phyloP scores from a whole-genome alignment of 2,797 vertebrate genomes.

The Morelia viridis region DNA sequence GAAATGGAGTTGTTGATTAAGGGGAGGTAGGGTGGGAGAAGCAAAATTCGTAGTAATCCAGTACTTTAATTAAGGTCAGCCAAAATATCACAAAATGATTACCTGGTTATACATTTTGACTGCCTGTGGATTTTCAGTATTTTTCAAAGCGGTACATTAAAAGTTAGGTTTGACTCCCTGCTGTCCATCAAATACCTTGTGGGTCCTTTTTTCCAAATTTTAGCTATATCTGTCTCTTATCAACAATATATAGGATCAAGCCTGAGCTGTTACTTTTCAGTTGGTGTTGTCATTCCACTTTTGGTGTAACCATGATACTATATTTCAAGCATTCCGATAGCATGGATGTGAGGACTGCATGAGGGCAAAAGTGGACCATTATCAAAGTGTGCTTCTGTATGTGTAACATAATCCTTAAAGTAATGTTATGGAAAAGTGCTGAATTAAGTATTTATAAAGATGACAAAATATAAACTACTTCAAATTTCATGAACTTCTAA shows the following conservation, averaged over 20 bases:
- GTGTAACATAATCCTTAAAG: background rate
- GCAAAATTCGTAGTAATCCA: background rate
- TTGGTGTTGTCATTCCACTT: background rate
- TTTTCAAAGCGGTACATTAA: background rate
- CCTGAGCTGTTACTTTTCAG: background rate
- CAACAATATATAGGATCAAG: background rate
- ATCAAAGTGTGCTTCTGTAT: background rate
- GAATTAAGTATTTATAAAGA: slow-evolving; percentile 17
- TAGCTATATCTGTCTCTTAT: background rate
- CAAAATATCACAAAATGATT: background rate
- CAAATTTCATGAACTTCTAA: slow-evolving; percentile 1
- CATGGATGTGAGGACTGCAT: background rate
- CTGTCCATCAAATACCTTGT: background rate
- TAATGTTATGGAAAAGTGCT: slow-evolving; percentile 20
- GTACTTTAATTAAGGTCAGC: background rate
- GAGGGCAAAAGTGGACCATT: background rate
- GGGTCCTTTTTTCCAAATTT: background rate
- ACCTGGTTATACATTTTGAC: background rate
- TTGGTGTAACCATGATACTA: background rate
- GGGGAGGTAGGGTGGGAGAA: background rate
- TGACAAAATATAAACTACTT: background rate
- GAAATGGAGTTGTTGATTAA: background rate
- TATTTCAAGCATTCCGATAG: background rate
- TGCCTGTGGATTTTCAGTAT: background rate
- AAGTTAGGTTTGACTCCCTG: background rate